Percentiles rank a stretch among this genome's conserved stretches.
These are phyloP conservation scores for Pempheris klunzingeri DNA, from an alignment of 2,797 vertebrate genomes.

Conservation along the genomic window DNA sequence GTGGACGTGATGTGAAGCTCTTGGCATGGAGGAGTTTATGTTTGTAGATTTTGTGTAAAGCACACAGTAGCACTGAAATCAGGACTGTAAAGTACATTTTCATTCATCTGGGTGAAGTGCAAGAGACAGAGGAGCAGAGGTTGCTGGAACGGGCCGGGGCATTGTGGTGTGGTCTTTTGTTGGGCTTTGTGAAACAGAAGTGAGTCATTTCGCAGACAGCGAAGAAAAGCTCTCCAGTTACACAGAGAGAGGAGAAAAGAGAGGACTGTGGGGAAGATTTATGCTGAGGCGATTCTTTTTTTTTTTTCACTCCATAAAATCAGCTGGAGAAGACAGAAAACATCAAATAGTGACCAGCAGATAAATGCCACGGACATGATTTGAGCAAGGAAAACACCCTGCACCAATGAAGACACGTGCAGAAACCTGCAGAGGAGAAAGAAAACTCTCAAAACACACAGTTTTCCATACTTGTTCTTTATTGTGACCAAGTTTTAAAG, in stretches of 20 bases:
- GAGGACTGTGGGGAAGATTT: conserved; percentile 70
- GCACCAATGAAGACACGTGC: background rate
- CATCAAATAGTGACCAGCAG: conserved; percentile 48
- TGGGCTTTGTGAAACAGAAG: conserved; percentile 68
- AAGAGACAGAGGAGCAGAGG: conserved; percentile 33
- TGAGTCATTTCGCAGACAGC: conserved; percentile 77
- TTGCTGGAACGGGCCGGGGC: conserved; percentile 36
- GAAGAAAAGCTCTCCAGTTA: conserved; percentile 79
- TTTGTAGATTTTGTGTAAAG: conserved; percentile 4
- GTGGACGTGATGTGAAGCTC: background rate
- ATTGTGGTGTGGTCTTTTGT: conserved; percentile 74
- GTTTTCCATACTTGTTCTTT: background rate
- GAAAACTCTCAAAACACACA: background rate
- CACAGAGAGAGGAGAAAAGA: conserved; percentile 63
- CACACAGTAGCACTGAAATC: background rate
- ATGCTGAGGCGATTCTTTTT: conserved; percentile 80
- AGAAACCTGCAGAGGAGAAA: background rate
- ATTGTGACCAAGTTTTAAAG: background rate
- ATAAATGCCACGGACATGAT: conserved; percentile 21
- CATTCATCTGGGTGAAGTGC: conserved; percentile 63
- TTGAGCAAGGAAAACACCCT: background rate
- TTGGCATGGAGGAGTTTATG: background rate
- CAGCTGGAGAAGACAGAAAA: conserved; percentile 76
- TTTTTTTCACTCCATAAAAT: conserved; percentile 78
- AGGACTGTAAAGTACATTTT: conserved; percentile 32